Conservation (phyloP, 2,797 vertebrate genomes). For the Argentina silus region DNA sequence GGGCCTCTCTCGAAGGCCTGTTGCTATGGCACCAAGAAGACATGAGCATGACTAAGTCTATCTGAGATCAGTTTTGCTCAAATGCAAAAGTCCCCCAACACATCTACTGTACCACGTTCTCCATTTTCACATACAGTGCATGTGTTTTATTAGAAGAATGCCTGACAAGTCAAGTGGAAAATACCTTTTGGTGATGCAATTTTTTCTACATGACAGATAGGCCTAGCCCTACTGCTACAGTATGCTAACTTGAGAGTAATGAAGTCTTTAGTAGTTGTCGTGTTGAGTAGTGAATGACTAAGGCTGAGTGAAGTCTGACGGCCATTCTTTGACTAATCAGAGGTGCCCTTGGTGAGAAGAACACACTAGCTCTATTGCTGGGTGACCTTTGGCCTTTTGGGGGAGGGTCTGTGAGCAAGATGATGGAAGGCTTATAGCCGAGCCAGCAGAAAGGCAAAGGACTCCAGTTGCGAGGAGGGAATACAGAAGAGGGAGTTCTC, state of each 20-base stretch:
- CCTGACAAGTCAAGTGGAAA: not conserved
- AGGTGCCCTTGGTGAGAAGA: constrained; percentile 47
- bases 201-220: constrained; percentile 16
- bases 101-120: not conserved
- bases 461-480: constrained; percentile 52
- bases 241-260: constrained; percentile 22
- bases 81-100: constrained; percentile 12
- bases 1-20: constrained; percentile 54
- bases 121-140: constrained; percentile 9
- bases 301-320: constrained; percentile 13
- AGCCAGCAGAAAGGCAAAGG: constrained; percentile 53
- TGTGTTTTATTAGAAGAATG: constrained; percentile 3
- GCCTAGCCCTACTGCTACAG: not conserved
- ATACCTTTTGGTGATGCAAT: constrained; percentile 15
- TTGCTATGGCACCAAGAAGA: constrained; percentile 63
- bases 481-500: constrained; percentile 58
- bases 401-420: constrained; percentile 33
- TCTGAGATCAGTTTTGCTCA: constrained; percentile 25
- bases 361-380: constrained; percentile 20
- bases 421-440: constrained; percentile 41
- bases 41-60: constrained; percentile 42
- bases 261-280: constrained; percentile 20
- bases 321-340: constrained; percentile 42
- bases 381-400: constrained; percentile 41
- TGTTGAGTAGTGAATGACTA: constrained; percentile 34